Percentiles rank a stretch among this genome's conserved stretches.
phyloP scores from a whole-genome alignment of 2,888 invertebrate genomes.

The Leucoma salicis region DNA sequence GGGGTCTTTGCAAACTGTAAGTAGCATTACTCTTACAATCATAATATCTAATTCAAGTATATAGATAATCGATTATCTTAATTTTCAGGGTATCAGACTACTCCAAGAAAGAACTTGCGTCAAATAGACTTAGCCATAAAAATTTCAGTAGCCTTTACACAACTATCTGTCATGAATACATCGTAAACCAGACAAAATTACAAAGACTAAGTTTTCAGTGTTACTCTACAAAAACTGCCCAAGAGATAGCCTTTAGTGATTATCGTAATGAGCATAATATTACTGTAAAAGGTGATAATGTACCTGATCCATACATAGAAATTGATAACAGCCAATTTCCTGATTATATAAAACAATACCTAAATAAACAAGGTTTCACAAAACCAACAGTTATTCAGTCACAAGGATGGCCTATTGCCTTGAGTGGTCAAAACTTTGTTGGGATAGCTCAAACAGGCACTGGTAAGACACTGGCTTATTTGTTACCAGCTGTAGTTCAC shows the following conservation, averaged over 20 bases:
- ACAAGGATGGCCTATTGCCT: conserved; percentile 92
- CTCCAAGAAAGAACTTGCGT: conserved; percentile 27
- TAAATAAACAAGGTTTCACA: conserved; percentile 83
- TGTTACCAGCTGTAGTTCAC: conserved; percentile 91
- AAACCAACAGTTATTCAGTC: conserved; percentile 92
- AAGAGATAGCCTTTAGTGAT: conserved; percentile 79
- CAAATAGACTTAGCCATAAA: conserved; percentile 27
- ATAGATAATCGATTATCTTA: conserved; percentile 5
- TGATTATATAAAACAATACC: conserved; percentile 85
- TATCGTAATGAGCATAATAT: conserved; percentile 86
- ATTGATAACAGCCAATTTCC: conserved; percentile 90
- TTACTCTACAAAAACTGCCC: conserved; percentile 54
- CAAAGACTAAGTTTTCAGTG: conserved; percentile 27
- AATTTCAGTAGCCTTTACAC: conserved; percentile 33
- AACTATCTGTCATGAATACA: conserved; percentile 28
- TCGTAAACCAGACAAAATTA: conserved; percentile 23
- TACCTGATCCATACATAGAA: conserved; percentile 88
- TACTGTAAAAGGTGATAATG: conserved; percentile 85
- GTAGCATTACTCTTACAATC: conserved; percentile 25
- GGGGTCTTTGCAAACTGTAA: conserved; percentile 55
- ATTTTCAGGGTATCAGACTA: conserved; percentile 50
- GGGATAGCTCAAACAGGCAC: conserved; percentile 93
- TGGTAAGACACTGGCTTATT: conserved; percentile 89
- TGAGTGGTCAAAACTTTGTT: conserved; percentile 90
- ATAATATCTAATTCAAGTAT: neutral